phyloP scores from a whole-genome alignment of 2,113 vertebrate species.

The Semicossyphus pulcher region DNA sequence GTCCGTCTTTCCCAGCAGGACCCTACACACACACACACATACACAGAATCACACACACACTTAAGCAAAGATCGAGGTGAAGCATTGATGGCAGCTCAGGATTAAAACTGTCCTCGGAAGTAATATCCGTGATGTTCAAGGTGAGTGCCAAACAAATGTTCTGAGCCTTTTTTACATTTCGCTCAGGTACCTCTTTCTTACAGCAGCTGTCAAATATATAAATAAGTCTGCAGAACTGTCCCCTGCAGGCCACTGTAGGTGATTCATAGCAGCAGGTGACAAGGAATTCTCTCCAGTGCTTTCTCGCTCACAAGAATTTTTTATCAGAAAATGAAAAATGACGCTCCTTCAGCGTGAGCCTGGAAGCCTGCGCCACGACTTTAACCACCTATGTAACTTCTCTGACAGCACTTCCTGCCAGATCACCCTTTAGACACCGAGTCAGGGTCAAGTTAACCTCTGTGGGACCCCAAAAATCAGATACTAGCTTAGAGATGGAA shows the following conservation, averaged over 20 bases:
- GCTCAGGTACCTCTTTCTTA: not conserved
- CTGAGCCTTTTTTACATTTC: not conserved
- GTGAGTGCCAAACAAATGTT: not conserved
- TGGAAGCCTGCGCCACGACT: no score
- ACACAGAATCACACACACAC: constrained; percentile 1
- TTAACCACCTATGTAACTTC: no score
- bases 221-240: not conserved
- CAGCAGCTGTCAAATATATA: not conserved
- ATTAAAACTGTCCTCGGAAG: no score
- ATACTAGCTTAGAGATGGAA: no score
- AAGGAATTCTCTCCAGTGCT: not conserved
- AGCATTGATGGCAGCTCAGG: no score
- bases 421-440: no score
- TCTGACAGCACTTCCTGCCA: no score
- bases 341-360: no score
- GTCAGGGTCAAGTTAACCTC: no score
- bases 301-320: not conserved
- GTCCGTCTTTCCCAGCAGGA: constrained; percentile 94
- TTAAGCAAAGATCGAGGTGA: no score
- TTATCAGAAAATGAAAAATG: not conserved
- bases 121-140: not conserved
- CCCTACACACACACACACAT: constrained; percentile 82
- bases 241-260: not conserved
- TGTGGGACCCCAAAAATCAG: no score
- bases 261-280: not conserved